Percentiles rank a stretch among this genome's conserved stretches.
Conservation (phyloP, 1,140 invertebrate species). For the Drosophila nannoptera region DNA sequence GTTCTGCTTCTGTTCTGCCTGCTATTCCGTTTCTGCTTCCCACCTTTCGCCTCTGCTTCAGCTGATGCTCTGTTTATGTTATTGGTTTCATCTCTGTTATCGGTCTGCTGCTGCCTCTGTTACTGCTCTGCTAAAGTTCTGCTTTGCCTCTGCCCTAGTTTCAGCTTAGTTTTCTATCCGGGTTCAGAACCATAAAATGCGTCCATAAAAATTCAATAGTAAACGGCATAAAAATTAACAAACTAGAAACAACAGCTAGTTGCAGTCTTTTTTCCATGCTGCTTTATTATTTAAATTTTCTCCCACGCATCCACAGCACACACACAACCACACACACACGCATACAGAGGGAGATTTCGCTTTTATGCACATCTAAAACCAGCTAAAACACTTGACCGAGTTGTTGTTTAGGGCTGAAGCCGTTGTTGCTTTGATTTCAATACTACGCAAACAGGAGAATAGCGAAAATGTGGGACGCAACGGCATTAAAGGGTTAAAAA, state of each 20-base stretch:
- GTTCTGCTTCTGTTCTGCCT: too few relatives aligned
- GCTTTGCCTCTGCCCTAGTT: background rate
- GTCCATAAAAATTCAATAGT: constrained; percentile 40
- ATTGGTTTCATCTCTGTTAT: too few relatives aligned
- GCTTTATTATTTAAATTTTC: constrained; percentile 12
- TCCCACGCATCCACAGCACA: background rate
- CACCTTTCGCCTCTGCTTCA: too few relatives aligned
- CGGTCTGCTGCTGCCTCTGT: too few relatives aligned
- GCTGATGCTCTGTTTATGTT: too few relatives aligned
- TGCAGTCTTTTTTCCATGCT: constrained; percentile 3
- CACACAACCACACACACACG: too few relatives aligned
- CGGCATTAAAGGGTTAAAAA: background rate
- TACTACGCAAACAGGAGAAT: constrained; percentile 5
- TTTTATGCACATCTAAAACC: constrained; percentile 16
- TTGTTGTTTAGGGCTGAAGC: constrained; percentile 48
- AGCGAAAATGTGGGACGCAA: too few relatives aligned
- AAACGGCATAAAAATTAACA: constrained; percentile 62
- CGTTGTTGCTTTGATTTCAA: constrained; percentile 34
- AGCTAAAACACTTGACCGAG: constrained; percentile 60
- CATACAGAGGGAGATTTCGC: background rate
- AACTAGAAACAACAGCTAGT: constrained; percentile 50
- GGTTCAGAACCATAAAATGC: constrained; percentile 30
- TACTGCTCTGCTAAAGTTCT: too few relatives aligned
- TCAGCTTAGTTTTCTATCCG: background rate
- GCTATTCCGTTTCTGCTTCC: too few relatives aligned